These are phyloP conservation scores for Pararge aegeria DNA, from an alignment of 1,140 invertebrate genomes.

Conservation along the genomic window DNA sequence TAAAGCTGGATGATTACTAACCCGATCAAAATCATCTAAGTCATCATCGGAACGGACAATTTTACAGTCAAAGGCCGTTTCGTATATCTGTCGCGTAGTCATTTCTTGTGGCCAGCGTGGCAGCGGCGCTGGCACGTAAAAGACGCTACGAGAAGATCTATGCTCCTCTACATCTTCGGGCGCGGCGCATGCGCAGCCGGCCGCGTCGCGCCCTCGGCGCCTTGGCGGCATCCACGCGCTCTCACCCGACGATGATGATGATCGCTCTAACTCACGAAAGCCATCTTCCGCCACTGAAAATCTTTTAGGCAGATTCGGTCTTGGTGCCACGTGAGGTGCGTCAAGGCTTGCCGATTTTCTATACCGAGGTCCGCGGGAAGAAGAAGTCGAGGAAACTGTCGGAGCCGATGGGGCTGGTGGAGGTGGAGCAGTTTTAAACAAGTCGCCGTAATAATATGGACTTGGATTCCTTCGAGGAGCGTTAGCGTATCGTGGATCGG, in stretches of 20 bases:
- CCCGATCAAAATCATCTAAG: slow-evolving; percentile 88
- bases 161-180: slow-evolving; percentile 83
- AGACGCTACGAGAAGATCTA: slow-evolving; percentile 81
- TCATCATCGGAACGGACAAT: slow-evolving; percentile 90
- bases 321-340: slow-evolving; percentile 80
- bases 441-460: slow-evolving; percentile 88
- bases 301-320: slow-evolving; percentile 79
- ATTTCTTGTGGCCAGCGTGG: slow-evolving; percentile 83
- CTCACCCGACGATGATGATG: slow-evolving; percentile 75
- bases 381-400: slow-evolving; percentile 62
- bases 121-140: slow-evolving; percentile 83
- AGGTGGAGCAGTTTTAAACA: slow-evolving; percentile 81
- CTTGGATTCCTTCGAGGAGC: slow-evolving; percentile 85
- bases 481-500: slow-evolving; percentile 78
- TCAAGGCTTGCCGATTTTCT: slow-evolving; percentile 85
- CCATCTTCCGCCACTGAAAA: slow-evolving; percentile 85
- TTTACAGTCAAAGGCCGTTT: slow-evolving; percentile 94
- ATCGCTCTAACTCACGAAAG: slow-evolving; percentile 77
- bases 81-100: slow-evolving; percentile 87
- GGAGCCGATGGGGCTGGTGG: slow-evolving; percentile 54
- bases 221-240: slow-evolving; percentile 82
- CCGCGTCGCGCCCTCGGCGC: slow-evolving; percentile 80
- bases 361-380: slow-evolving; percentile 65
- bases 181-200: slow-evolving; percentile 84
- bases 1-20: slow-evolving; percentile 89